Evolutionary conservation across 2,113 vertebrate genomes (phyloP).

Genomic region (Cyanoderma ruficeps): DNA sequence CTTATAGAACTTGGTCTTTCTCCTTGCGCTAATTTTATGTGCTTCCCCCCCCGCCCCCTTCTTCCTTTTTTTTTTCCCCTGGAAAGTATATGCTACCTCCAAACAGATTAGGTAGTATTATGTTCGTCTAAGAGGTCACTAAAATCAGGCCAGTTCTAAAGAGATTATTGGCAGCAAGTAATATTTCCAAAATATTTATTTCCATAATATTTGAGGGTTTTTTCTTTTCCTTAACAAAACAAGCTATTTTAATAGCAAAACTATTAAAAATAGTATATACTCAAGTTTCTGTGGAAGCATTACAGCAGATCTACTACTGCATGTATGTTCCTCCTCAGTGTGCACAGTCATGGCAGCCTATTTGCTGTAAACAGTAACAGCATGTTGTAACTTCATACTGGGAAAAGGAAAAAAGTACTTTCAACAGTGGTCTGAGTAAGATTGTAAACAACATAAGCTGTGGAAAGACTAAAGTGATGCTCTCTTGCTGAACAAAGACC

Average conservation of each 20-base stretch:
- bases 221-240: neutral
- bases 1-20: neutral
- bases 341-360: neutral
- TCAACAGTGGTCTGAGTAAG: neutral
- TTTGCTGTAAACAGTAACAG: conserved; percentile 34
- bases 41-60: fast-evolving
- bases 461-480: neutral
- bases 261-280: neutral
- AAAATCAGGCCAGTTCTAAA: neutral
- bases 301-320: neutral
- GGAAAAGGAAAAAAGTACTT: neutral
- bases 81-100: neutral
- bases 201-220: neutral
- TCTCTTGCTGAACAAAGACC: neutral
- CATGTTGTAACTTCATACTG: neutral
- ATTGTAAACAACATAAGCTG: neutral
- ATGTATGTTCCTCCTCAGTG: neutral
- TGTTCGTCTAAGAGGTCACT: neutral
- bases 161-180: neutral
- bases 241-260: neutral
- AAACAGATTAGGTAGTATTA: neutral
- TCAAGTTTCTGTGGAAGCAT: neutral
- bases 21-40: neutral
- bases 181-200: neutral
- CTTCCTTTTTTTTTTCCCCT: too few relatives aligned